Base-by-base conservation (phyloP, 2,797 vertebrate species). In the Harpagifer antarcticus region DNA sequence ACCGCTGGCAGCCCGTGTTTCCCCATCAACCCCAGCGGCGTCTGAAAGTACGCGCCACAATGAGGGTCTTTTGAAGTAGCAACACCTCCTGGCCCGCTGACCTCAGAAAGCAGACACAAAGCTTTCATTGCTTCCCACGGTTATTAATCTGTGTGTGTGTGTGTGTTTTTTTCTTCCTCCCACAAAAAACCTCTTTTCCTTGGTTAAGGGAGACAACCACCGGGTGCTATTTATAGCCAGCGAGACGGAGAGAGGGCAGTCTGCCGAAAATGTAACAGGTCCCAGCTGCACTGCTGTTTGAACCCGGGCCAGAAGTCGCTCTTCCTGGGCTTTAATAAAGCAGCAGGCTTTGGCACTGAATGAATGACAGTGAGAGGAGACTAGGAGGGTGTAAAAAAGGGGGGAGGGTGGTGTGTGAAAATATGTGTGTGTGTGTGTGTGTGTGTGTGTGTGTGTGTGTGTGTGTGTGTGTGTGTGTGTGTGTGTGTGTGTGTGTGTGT, bases 251-350 rank as follows among this genome's bases (percentile, higher is more conserved):
- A 97, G 96, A 97, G 96, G 96, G 96, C 96, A 97, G 96, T 95
- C 95, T 97, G 96, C 96, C 96, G 96, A 97, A 97, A 97, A 96
- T 96, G 95, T 97, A 98, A 97, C 96, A 96, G 96, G 96, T 98
- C 97, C 97, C 97, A 98, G 96, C 97, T 98, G 97, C 96, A 95
- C 96, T 95, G 96, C 95, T 96, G 96, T 96, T 97, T 97, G 96
- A 97, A 97, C 96, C 96, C 87, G 93, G 96, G 97, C 96, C 96
- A 97, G 97, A 94, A 82, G 71, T 69, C 77, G 90, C 91, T 92
- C 91, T 93, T 91, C 93, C 91, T 91, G 97, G 96, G 96, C 96
- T 97, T 97, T 97, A 97, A 97, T 97, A 97, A 97, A 97, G 96
- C 96, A 96, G 87, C 91, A 88, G 89, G 96, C 95, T 97, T 90